Evolutionary conservation across 2,113 vertebrate genomes (phyloP), one percentile per base, ranked within the genome.

Genomic region (Riparia riparia): DNA sequence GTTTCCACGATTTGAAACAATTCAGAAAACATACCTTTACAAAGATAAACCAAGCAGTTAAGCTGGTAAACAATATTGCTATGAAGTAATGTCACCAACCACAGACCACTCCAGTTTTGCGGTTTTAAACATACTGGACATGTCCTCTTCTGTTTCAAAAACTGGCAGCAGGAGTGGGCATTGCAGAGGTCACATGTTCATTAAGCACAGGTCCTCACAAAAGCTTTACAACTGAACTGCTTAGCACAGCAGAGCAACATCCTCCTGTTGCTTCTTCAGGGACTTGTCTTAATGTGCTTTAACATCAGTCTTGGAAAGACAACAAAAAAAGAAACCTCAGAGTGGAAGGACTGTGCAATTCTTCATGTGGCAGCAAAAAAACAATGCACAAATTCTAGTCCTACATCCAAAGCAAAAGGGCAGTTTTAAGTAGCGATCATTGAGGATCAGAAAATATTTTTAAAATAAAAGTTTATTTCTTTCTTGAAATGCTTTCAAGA

Each of bases 171-270:
- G 57, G 9, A 76, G 26, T 2, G 4, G 16, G 32, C 32, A 53
- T 28, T 37, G 56, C 39, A 49, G 3, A 31, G 12, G 42, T 65
- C 51, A 25, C 18, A 7, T 0, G 4, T 26, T 65, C 31, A 24
- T 41, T 28, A 80, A 70, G 60, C 0, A 0, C 8, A 78, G 61
- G 21, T 49, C 42, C 74, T 57, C 61, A 65, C 0, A 0, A 89
- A 81, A 86, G 42, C 41, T 83, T 80, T 57, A 58, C 54, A 68
- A 18, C 14, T n/a, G 10, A 87, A 42, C 28, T 89, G 34, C 78
- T 78, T 45, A n/a, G 31, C 57, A 64, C 2, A 37, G 34, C 60
- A 85, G 17, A 87, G 57, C 15, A 72, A 34, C 8, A 34, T 28
- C 26, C 34, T 85, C 61, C 24, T 56, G 32, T 8, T 88, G 14